These are phyloP conservation scores for Rhingia rostrata DNA, from an alignment of 2,888 invertebrate genomes.

Conservation along the genomic window DNA sequence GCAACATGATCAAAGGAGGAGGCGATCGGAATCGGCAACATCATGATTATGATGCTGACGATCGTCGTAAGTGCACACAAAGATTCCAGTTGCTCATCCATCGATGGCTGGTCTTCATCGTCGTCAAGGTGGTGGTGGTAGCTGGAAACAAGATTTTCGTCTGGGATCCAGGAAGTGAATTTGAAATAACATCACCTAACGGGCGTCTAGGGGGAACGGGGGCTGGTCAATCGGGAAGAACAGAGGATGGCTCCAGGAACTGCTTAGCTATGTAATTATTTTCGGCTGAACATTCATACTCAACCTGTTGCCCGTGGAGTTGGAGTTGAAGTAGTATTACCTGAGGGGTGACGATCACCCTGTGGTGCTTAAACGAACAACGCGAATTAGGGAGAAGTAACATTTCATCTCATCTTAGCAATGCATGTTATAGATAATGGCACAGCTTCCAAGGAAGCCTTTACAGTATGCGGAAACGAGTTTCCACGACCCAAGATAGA, in stretches of 20 bases:
- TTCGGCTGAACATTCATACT: constrained; percentile 55
- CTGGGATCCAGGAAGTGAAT: constrained; percentile 75
- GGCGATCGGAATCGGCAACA: constrained; percentile 72
- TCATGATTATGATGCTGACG: constrained; percentile 71
- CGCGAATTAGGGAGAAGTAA: constrained; percentile 41
- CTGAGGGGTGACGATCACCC: constrained; percentile 53
- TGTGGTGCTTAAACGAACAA: constrained; percentile 35
- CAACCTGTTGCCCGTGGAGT: constrained; percentile 65
- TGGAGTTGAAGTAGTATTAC: constrained; percentile 15
- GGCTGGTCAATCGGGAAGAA: constrained; percentile 51
- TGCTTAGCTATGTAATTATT: constrained; percentile 70
- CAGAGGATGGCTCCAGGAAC: constrained; percentile 68
- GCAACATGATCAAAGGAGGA: constrained; percentile 73
- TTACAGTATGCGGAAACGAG: constrained; percentile 63
- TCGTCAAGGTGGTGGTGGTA: constrained; percentile 47
- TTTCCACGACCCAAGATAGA: constrained; percentile 42
- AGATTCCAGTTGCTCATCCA: constrained; percentile 69
- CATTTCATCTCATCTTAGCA: constrained; percentile 52
- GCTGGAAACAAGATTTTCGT: constrained; percentile 71
- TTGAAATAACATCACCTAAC: constrained; percentile 65
- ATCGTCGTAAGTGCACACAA: constrained; percentile 63
- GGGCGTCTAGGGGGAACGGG: constrained; percentile 42
- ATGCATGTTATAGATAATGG: constrained; percentile 56
- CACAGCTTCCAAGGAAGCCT: constrained; percentile 63
- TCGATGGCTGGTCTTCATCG: constrained; percentile 50